phyloP scores from a whole-genome alignment of 2,888 invertebrate species.

The Brachyptera risi region DNA sequence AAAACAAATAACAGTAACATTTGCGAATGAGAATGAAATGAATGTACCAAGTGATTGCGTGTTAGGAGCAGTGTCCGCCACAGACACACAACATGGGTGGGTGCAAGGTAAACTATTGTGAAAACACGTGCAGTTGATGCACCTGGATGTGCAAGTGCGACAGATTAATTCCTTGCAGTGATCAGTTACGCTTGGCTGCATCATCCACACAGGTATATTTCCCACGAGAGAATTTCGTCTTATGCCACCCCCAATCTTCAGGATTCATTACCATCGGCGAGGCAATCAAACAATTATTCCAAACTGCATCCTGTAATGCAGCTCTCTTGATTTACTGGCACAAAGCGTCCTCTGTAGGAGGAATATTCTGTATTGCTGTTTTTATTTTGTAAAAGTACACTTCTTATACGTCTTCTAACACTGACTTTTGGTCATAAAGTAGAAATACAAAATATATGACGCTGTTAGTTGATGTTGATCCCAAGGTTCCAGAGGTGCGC shows the following conservation, averaged over 20 bases:
- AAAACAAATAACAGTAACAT: too few species aligned
- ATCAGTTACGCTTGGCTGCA: not conserved
- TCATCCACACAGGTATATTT: conserved; percentile 13
- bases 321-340: not conserved
- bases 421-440: conserved; percentile 1
- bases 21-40: too few species aligned
- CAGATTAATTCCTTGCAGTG: not conserved
- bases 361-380: conserved; percentile 4
- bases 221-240: not conserved
- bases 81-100: not conserved
- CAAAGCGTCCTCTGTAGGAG: conserved; percentile 16
- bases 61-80: not conserved
- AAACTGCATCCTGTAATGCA: conserved; percentile 13
- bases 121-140: not conserved
- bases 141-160: not conserved
- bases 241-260: conserved; percentile 7
- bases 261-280: not conserved
- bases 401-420: not conserved
- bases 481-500: too few species aligned
- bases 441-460: conserved; percentile 10
- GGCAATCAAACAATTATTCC: not conserved
- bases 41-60: too few species aligned
- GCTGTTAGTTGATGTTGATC: not conserved
- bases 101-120: not conserved
- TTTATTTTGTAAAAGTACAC: conserved; percentile 14